phyloP scores from a whole-genome alignment of 2,888 invertebrate genomes.

The Caprella mutica region DNA sequence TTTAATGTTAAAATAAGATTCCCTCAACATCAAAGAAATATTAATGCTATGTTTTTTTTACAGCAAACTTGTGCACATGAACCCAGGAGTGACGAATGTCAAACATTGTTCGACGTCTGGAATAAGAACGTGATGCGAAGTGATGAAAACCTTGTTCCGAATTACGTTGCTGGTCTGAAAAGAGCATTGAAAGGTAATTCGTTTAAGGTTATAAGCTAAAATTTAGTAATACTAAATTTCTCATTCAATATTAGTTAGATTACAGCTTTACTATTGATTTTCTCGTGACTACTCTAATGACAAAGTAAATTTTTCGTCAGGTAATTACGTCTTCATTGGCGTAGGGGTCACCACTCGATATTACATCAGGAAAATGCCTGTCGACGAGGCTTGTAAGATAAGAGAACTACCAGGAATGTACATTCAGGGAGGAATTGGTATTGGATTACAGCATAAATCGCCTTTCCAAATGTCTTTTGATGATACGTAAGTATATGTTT shows the following conservation, averaged over 20 bases:
- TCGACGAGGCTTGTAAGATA: conserved; percentile 17
- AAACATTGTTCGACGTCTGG: conserved; percentile 21
- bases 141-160: conserved; percentile 15
- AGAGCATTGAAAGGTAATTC: conserved; percentile 17
- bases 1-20: too few relatives aligned
- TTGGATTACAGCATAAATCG: conserved; percentile 26
- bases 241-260: too few relatives aligned
- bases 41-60: too few relatives aligned
- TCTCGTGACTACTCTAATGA: background rate
- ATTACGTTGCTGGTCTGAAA: conserved; percentile 19
- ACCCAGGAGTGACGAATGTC: conserved; percentile 17
- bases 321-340: conserved; percentile 32
- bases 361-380: conserved; percentile 16
- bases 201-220: too few relatives aligned
- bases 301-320: too few relatives aligned
- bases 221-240: too few relatives aligned
- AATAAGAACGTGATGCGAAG: conserved; percentile 14
- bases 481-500: conserved; percentile 14
- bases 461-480: conserved; percentile 28
- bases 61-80: conserved; percentile 29
- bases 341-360: conserved; percentile 27
- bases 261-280: too few relatives aligned
- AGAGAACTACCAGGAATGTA: conserved; percentile 21
- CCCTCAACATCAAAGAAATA: too few relatives aligned
- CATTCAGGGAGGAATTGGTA: conserved; percentile 26